Percentiles rank a stretch among this genome's conserved stretches.
Conservation (phyloP, 1,140 invertebrate species). For the Hirudo medicinalis region DNA sequence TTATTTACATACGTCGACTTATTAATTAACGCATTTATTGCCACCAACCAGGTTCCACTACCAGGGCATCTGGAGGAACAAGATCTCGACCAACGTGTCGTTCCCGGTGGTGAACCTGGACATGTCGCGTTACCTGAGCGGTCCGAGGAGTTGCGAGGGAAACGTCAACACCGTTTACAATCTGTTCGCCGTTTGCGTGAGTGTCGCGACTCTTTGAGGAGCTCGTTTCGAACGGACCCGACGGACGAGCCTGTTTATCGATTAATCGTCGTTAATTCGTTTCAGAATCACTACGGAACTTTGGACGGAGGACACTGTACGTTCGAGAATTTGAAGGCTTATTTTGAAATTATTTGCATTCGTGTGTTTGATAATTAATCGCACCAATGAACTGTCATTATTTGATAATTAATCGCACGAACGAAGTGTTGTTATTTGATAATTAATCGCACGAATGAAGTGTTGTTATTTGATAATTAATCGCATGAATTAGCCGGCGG, state of each 20-base stretch:
- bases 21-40: background rate
- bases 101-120: constrained; percentile 49
- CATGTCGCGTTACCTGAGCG: constrained; percentile 42
- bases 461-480: no score
- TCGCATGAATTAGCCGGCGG: no score
- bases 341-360: no score
- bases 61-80: constrained; percentile 37
- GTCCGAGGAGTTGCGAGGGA: constrained; percentile 23
- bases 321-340: constrained; percentile 24
- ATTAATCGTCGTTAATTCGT: constrained; percentile 14
- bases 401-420: no score
- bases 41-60: constrained; percentile 39
- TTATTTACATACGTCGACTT: background rate
- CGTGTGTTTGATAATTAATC: background rate
- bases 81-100: constrained; percentile 36
- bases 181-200: constrained; percentile 63
- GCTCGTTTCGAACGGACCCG: no score
- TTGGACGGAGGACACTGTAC: constrained; percentile 74
- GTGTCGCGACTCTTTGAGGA: constrained; percentile 19
- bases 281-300: constrained; percentile 69
- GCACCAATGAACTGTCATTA: no score
- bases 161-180: constrained; percentile 45
- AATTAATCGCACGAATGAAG: no score
- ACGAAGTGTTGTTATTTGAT: no score
- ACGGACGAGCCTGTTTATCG: no score